phyloP scores from a whole-genome alignment of 2,113 vertebrate genomes.

The Scomber scombrus region DNA sequence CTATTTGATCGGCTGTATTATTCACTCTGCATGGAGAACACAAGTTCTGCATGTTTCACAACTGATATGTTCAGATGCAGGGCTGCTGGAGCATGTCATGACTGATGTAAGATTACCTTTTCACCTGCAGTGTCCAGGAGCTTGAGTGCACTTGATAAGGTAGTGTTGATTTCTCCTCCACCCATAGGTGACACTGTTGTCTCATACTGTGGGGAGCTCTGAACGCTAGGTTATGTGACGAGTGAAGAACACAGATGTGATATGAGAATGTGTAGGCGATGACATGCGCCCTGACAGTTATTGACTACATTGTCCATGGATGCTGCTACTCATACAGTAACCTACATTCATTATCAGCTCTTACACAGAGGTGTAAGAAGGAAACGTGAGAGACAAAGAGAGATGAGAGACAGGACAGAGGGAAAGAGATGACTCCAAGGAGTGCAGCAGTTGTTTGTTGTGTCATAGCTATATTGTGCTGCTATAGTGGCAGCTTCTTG shows the following conservation, averaged over 20 bases:
- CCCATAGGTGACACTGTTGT: slow-evolving; percentile 85
- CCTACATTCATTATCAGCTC: slow-evolving; percentile 54
- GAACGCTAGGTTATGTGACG: slow-evolving; percentile 24
- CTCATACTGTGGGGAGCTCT: slow-evolving; percentile 38
- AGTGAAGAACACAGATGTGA: slow-evolving; percentile 55
- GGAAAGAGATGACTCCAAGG: slow-evolving; percentile 3
- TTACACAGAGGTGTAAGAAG: slow-evolving; percentile 16
- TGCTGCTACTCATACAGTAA: slow-evolving; percentile 54
- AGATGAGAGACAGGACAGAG: slow-evolving; percentile 12
- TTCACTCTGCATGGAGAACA: slow-evolving; percentile 22
- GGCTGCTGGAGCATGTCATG: neutral
- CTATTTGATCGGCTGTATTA: slow-evolving; percentile 35
- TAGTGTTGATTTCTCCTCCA: neutral
- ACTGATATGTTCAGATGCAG: neutral
- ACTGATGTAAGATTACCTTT: slow-evolving; percentile 2
- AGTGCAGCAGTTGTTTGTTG: slow-evolving; percentile 10
- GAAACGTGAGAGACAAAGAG: slow-evolving; percentile 24
- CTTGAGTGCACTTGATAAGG: neutral
- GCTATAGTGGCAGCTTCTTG: slow-evolving; percentile 25
- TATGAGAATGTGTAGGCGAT: slow-evolving; percentile 58
- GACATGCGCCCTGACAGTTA: slow-evolving; percentile 57
- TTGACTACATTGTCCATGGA: slow-evolving; percentile 37
- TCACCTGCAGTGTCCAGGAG: slow-evolving; percentile 14
- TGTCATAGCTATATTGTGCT: slow-evolving; percentile 10
- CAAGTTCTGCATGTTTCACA: slow-evolving; percentile 9